phyloP scores from a whole-genome alignment of 1,140 invertebrate genomes.

The Micrasema minimum region DNA sequence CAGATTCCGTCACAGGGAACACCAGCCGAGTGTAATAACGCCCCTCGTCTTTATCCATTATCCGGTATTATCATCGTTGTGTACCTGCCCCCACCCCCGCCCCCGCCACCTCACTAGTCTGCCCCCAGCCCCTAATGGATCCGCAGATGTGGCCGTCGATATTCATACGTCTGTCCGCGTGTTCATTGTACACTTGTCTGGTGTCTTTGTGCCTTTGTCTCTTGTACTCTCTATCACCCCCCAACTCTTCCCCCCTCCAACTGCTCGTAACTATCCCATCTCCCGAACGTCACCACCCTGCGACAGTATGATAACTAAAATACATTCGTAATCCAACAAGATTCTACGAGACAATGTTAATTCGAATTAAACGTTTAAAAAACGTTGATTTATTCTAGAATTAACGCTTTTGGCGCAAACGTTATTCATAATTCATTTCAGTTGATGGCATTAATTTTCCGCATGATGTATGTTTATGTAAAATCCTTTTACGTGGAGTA shows the following conservation, averaged over 20 bases:
- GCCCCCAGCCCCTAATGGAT: constrained; percentile 37
- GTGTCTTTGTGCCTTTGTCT: constrained; percentile 50
- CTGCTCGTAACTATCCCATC: constrained; percentile 12
- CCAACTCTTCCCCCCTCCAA: background rate
- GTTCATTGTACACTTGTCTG: constrained; percentile 35
- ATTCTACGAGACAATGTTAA: no score
- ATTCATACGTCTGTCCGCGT: constrained; percentile 46
- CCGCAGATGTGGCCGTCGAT: constrained; percentile 47
- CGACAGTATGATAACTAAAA: constrained; percentile 19
- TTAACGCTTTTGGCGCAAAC: no score
- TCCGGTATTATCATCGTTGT: constrained; percentile 27
- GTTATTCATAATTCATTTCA: constrained; percentile 5
- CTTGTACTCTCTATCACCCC: constrained; percentile 17
- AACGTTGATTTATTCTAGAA: no score
- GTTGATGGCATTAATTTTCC: constrained; percentile 32
- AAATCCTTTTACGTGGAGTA: constrained; percentile 30
- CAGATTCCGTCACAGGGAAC: constrained; percentile 18
- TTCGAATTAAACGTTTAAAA: no score
- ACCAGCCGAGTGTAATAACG: constrained; percentile 20
- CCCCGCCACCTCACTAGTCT: background rate
- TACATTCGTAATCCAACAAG: background rate
- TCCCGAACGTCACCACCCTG: background rate
- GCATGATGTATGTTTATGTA: constrained; percentile 21
- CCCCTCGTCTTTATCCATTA: constrained; percentile 33
- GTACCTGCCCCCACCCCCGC: constrained; percentile 8